Conservation (phyloP, 2,113 vertebrate species). For the Corythoichthys intestinalis region DNA sequence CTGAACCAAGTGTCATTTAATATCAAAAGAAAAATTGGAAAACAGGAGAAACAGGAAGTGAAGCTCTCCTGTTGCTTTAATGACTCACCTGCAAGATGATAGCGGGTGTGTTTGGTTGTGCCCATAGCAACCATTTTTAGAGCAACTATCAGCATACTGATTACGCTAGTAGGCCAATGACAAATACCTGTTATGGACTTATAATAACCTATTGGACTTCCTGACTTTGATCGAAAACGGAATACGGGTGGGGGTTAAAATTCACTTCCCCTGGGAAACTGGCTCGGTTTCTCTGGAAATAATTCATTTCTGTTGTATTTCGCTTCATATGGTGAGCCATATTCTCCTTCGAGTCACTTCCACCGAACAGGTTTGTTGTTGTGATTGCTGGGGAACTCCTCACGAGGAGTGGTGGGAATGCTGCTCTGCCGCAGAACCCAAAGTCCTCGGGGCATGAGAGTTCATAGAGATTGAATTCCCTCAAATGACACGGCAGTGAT, state of each 20-base stretch:
- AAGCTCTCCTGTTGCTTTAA: neutral
- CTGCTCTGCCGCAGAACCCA: slow-evolving; percentile 10
- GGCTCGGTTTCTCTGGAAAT: neutral
- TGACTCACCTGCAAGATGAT: slow-evolving; percentile 16
- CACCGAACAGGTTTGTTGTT: slow-evolving; percentile 4
- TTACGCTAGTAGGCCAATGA: slow-evolving; percentile 23
- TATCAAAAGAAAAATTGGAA: neutral
- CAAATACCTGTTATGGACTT: slow-evolving; percentile 7
- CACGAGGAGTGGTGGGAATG: slow-evolving; percentile 35
- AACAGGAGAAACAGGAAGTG: neutral
- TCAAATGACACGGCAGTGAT: neutral
- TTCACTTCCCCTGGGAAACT: slow-evolving; percentile 26
- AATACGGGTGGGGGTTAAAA: slow-evolving; percentile 19
- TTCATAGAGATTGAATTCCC: slow-evolving; percentile 18
- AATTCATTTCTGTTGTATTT: neutral
- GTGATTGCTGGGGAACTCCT: slow-evolving; percentile 18
- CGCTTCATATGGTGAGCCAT: neutral
- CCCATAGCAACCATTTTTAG: slow-evolving; percentile 47
- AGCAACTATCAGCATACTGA: slow-evolving; percentile 1
- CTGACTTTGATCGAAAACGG: slow-evolving; percentile 16
- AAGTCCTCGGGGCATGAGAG: slow-evolving; percentile 37
- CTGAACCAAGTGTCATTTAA: too few species aligned
- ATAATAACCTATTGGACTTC: slow-evolving; percentile 9
- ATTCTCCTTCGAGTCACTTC: slow-evolving; percentile 6
- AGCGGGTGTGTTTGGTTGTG: slow-evolving; percentile 48